Evolutionary conservation across 2,888 invertebrate genomes (phyloP).

Genomic region (Helicoverpa assulta): DNA sequence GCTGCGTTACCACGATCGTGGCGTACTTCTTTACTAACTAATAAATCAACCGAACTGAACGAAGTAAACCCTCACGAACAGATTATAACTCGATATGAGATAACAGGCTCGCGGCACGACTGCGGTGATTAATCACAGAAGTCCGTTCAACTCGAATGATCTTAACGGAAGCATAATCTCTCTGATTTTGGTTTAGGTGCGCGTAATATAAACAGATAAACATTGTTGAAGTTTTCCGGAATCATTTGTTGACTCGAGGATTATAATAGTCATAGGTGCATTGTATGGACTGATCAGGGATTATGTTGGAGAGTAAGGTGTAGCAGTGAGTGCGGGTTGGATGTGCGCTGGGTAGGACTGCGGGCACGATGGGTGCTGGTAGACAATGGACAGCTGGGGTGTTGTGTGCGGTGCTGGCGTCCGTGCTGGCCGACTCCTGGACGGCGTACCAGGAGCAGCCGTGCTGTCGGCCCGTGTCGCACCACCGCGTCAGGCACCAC

Average conservation of each 20-base stretch:
- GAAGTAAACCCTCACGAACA: slow-evolving; percentile 83
- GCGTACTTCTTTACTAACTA: slow-evolving; percentile 82
- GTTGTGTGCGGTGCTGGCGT: slow-evolving; percentile 80
- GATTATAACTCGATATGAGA: slow-evolving; percentile 86
- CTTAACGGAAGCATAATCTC: slow-evolving; percentile 79
- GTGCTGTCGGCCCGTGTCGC: slow-evolving; percentile 91
- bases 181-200: slow-evolving; percentile 77
- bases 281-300: slow-evolving; percentile 69
- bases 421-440: slow-evolving; percentile 91
- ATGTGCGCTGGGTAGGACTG: slow-evolving; percentile 73
- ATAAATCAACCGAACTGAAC: slow-evolving; percentile 83
- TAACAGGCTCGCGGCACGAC: slow-evolving; percentile 78
- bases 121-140: slow-evolving; percentile 83
- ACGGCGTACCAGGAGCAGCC: slow-evolving; percentile 92
- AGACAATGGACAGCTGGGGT: slow-evolving; percentile 78
- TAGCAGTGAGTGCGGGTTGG: slow-evolving; percentile 71
- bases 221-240: slow-evolving; percentile 83
- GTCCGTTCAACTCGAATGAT: slow-evolving; percentile 76
- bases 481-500: slow-evolving; percentile 91
- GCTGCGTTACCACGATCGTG: slow-evolving; percentile 81
- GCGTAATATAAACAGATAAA: slow-evolving; percentile 84
- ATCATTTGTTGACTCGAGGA: slow-evolving; percentile 78
- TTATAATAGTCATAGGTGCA: slow-evolving; percentile 69
- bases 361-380: slow-evolving; percentile 74
- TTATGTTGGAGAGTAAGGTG: slow-evolving; percentile 69